phyloP scores from a whole-genome alignment of 2,888 invertebrate genomes.

The Tachina fera region DNA sequence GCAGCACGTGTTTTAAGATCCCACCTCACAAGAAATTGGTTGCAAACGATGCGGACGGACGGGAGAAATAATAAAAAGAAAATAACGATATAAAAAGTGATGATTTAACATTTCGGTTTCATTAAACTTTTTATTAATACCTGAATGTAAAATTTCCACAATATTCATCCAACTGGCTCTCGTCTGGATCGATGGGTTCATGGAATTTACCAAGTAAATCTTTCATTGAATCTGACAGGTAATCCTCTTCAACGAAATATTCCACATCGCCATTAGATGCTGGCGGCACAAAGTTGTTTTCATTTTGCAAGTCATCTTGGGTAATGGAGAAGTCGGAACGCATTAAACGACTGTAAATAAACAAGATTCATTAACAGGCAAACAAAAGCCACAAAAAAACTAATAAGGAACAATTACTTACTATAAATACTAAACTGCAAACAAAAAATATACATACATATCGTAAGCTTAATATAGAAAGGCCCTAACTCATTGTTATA shows the following conservation, averaged over 20 bases:
- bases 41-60: too few species aligned
- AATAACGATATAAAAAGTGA: too few species aligned
- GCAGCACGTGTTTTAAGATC: too few species aligned
- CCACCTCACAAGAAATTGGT: too few species aligned
- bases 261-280: conserved; percentile 32
- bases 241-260: conserved; percentile 75
- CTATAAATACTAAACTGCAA: too few species aligned
- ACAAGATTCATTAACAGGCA: neutral
- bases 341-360: conserved; percentile 67
- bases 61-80: too few species aligned
- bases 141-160: conserved; percentile 85
- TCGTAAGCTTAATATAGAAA: too few species aligned
- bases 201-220: conserved; percentile 80
- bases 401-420: neutral
- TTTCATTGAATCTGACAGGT: conserved; percentile 76
- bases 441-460: too few species aligned
- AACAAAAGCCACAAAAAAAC: neutral
- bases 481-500: too few species aligned
- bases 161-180: conserved; percentile 83
- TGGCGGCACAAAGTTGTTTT: conserved; percentile 45
- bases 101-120: too few species aligned
- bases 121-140: conserved; percentile 70
- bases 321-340: conserved; percentile 69
- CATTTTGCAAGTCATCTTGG: conserved; percentile 56
- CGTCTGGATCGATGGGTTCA: conserved; percentile 83